Evolutionary conservation across 1,140 invertebrate genomes (phyloP).

Genomic region (Trinorchestia longiramus): DNA sequence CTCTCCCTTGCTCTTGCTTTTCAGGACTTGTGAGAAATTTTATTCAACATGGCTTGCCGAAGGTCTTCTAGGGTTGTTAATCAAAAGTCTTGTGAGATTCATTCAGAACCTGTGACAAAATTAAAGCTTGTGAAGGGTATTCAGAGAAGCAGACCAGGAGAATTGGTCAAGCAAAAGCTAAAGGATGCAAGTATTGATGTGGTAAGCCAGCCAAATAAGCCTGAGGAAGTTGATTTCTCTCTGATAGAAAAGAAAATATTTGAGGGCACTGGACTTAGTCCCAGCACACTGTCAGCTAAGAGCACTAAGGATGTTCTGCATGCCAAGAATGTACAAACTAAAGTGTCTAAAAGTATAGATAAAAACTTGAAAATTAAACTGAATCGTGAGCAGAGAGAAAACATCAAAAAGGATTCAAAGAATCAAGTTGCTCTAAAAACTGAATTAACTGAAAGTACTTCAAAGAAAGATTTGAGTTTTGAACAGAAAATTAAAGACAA

Average conservation of each 20-base stretch:
- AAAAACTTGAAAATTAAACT: neutral
- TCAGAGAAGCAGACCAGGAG: neutral
- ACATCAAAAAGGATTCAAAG: neutral
- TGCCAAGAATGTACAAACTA: neutral
- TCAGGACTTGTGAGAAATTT: neutral
- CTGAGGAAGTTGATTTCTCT: constrained; percentile 58
- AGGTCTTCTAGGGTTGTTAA: neutral
- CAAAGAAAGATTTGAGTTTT: neutral
- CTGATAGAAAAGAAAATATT: constrained; percentile 64
- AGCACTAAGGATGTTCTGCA: neutral
- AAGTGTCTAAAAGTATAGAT: neutral
- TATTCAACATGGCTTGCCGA: neutral
- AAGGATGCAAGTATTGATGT: neutral
- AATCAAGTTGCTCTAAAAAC: neutral
- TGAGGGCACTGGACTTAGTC: constrained; percentile 49
- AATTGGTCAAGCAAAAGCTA: neutral
- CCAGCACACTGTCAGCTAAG: neutral
- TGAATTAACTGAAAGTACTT: neutral
- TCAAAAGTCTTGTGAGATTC: neutral
- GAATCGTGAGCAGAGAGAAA: neutral
- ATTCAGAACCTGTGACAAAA: neutral
- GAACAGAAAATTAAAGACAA: constrained; percentile 6
- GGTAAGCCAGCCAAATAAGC: neutral
- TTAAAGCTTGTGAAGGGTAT: neutral
- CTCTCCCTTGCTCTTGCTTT: neutral